These are phyloP conservation scores for Meloidogyne floridensis DNA, from an alignment of 1,140 invertebrate species.

Conservation along the genomic window DNA sequence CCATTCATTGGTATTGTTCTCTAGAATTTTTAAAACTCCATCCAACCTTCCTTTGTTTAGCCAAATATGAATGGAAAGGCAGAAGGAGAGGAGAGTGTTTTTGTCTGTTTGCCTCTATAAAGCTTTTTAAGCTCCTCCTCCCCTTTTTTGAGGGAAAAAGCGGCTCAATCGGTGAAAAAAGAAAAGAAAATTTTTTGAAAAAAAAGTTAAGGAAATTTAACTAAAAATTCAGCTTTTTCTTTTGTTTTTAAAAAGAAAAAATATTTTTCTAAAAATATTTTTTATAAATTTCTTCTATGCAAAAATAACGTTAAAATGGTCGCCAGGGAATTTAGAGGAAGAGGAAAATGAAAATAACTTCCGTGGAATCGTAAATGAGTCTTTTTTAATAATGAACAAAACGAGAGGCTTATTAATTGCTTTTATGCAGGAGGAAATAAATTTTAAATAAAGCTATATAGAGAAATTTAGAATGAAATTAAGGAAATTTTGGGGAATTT, in stretches of 20 bases:
- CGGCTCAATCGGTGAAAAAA: neutral
- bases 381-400: too few species aligned
- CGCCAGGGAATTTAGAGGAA: too few species aligned
- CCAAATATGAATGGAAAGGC: neutral
- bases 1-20: conserved; percentile 7
- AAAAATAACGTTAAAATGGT: too few species aligned
- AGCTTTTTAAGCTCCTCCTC: neutral
- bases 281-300: too few species aligned
- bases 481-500: too few species aligned
- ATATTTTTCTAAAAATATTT: too few species aligned
- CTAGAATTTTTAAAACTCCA: neutral
- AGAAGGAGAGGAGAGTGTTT: neutral
- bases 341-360: too few species aligned
- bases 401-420: too few species aligned
- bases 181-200: neutral
- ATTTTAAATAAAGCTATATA: too few species aligned
- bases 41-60: neutral
- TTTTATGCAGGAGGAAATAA: too few species aligned
- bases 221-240: neutral
- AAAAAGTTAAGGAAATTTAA: neutral
- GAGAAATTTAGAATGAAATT: too few species aligned
- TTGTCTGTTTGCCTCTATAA: neutral
- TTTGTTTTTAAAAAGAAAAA: neutral
- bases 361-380: too few species aligned
- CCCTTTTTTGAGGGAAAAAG: neutral